Evolutionary conservation across 92 coral and sea anemone species (phyloP).

Genomic region (Zoanthus sansibaricus): DNA sequence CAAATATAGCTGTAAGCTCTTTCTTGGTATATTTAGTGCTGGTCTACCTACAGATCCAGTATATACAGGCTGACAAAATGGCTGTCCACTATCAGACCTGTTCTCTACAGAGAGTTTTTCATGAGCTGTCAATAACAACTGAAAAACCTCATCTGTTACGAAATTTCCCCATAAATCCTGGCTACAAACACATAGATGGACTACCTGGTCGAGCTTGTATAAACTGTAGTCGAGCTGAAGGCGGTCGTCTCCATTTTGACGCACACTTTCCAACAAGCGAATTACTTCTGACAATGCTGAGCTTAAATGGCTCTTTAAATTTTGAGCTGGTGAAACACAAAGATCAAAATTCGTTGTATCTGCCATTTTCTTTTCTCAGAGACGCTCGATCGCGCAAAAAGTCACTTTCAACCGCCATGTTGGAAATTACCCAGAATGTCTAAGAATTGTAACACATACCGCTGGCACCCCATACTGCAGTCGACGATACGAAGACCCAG

Average conservation of each 20-base stretch:
- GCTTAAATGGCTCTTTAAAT: not conserved
- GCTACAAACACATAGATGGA: constrained; percentile 23
- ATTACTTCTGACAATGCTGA: constrained; percentile 42
- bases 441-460: too few species aligned
- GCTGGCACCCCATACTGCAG: too few species aligned
- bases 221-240: constrained; percentile 47
- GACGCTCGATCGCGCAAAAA: too few species aligned
- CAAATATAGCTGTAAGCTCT: constrained; percentile 46
- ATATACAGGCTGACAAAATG: constrained; percentile 34
- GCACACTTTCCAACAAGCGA: constrained; percentile 39
- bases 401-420: too few species aligned
- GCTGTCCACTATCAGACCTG: not conserved
- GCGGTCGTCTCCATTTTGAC: constrained; percentile 18
- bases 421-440: too few species aligned
- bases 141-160: constrained; percentile 9
- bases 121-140: constrained; percentile 24
- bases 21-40: constrained; percentile 51
- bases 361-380: too few species aligned
- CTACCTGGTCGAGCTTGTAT: constrained; percentile 46
- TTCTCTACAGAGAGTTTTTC: not conserved
- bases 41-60: constrained; percentile 49
- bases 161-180: constrained; percentile 44
- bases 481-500: not conserved
- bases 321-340: not conserved
- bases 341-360: not conserved